Percentiles rank a stretch among this genome's conserved stretches.
These are phyloP conservation scores for Mimumesa dahlbomi DNA, from an alignment of 2,888 invertebrate genomes.

Conservation along the genomic window DNA sequence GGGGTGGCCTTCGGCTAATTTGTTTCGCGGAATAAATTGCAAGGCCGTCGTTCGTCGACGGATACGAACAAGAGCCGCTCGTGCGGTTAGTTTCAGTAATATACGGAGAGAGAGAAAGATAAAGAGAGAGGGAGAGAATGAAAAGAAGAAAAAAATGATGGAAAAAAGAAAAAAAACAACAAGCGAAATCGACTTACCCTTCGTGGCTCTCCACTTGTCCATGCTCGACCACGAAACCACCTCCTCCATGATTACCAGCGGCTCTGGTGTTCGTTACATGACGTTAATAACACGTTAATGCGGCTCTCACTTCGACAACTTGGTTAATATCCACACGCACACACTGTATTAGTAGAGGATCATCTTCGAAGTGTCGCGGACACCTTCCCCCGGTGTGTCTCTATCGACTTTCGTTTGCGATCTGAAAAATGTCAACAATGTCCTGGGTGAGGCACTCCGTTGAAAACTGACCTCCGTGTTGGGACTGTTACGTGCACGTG, in stretches of 20 bases:
- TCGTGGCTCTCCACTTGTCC: conserved; percentile 22
- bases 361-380: conserved; percentile 34
- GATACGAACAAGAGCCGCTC: background rate
- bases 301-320: conserved; percentile 50
- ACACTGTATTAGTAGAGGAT: conserved; percentile 45
- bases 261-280: conserved; percentile 51
- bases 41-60: background rate
- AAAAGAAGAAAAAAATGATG: background rate
- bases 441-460: no score
- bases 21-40: conserved; percentile 33
- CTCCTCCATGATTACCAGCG: conserved; percentile 46
- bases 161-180: background rate
- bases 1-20: conserved; percentile 28
- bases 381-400: background rate
- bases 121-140: background rate
- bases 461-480: no score
- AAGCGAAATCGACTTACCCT: conserved; percentile 44
- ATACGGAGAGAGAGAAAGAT: no score
- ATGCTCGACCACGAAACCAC: conserved; percentile 3
- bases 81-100: background rate
- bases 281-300: conserved; percentile 61
- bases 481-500: no score
- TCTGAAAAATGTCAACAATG: conserved; percentile 50
- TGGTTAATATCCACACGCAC: conserved; percentile 53
- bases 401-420: no score